Conservation (phyloP, 2,888 invertebrate genomes). For the Carabus problematicus region DNA sequence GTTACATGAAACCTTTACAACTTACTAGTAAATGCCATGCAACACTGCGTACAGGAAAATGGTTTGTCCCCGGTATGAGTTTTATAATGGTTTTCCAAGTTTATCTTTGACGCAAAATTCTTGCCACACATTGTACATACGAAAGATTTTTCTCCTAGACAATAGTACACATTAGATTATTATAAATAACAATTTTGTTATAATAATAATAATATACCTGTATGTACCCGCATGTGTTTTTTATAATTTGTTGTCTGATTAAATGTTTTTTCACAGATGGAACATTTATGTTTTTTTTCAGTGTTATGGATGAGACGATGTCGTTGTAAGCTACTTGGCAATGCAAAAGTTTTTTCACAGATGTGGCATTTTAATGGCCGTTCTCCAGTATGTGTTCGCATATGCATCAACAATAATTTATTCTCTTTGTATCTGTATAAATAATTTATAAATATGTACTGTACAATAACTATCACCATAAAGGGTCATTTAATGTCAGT, state of each 20-base stretch:
- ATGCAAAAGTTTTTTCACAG: slow-evolving; percentile 55
- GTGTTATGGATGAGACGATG: slow-evolving; percentile 54
- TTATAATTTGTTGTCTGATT: slow-evolving; percentile 55
- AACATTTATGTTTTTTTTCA: slow-evolving; percentile 54
- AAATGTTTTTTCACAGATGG: slow-evolving; percentile 55
- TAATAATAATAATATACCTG: slow-evolving; percentile 49
- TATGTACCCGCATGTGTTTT: slow-evolving; percentile 54
- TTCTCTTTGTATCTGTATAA: slow-evolving; percentile 55
- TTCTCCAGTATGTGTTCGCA: slow-evolving; percentile 57
- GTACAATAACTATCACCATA: slow-evolving; percentile 17
- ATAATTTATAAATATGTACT: slow-evolving; percentile 7
- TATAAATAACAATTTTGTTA: neutral
- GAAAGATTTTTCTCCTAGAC: slow-evolving; percentile 53
- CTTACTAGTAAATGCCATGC: slow-evolving; percentile 56
- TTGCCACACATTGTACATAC: slow-evolving; percentile 55
- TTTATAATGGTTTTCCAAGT: slow-evolving; percentile 46
- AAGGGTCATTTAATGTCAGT: no score
- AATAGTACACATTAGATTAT: slow-evolving; percentile 27
- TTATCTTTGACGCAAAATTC: slow-evolving; percentile 53
- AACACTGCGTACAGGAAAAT: slow-evolving; percentile 54
- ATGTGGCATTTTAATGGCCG: slow-evolving; percentile 56
- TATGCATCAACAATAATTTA: slow-evolving; percentile 54
- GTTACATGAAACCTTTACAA: slow-evolving; percentile 19
- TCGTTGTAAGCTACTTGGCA: slow-evolving; percentile 56
- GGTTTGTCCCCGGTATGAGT: slow-evolving; percentile 54